Evolutionary conservation across 2,888 invertebrate genomes (phyloP), one percentile per base, ranked within the genome.

Genomic region (Ganaspis brasiliensis): DNA sequence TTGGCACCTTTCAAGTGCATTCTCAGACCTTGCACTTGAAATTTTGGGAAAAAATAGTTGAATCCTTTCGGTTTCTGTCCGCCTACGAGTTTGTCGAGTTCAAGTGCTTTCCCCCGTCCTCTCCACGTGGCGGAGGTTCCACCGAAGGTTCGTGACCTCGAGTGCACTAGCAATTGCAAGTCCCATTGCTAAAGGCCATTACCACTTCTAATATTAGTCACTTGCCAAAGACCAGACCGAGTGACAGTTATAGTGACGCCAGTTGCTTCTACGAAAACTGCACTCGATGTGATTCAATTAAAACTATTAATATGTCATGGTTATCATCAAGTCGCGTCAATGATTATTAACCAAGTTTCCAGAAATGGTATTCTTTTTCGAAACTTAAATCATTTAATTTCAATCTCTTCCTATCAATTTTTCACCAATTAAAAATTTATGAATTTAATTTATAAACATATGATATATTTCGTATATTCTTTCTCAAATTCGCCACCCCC

Each of bases 1-100:
- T n/a, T n/a, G 24, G n/a, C 24, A 35, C 19, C 21, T 67, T 45
- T 63, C 40, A 45, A 67, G 67, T 67, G 67, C 81, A 81, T 80
- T 81, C 79, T 59, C 83, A 81, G 83, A 83, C 72, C 31, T 75
- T 75, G 81, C 79, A 83, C 83, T 83, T 81, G 81, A 52, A 81
- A 80, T 82, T 79, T 79, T 73, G n/a, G 21, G 35, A 67, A 80
- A 81, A 74, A 74, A 80, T 52, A 73, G 59, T 52, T 16, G 49
- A 52, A 21, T 45, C 21, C 80, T 70, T 71, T 61, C 75, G 74
- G 77, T 81, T 82, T 82, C 55, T 78, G 75, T 82, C 80, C 74
- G 81, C 79, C 79, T 74, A 76, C 79, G 80, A 63, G 77, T 74
- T 72, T 73, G 70, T 6, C 19, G 74, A 75, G 75, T 79, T 81